Evolutionary conservation across 2,113 vertebrate genomes (phyloP).

Genomic region (Tamias sibiricus): DNA sequence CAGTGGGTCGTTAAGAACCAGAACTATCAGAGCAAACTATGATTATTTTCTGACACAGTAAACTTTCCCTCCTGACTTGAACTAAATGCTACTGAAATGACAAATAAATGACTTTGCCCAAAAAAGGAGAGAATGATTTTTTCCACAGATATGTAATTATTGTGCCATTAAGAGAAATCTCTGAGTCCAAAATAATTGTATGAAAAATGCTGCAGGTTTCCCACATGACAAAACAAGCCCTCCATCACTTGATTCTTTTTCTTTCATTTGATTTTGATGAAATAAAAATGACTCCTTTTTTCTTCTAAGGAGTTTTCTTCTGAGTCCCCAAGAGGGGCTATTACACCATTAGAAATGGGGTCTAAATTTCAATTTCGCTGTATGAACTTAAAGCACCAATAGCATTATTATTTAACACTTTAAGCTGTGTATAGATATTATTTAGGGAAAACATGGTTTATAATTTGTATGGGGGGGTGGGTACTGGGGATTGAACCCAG

Average conservation of each 20-base stretch:
- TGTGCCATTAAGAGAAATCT: constrained; percentile 62
- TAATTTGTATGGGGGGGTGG: neutral
- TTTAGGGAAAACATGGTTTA: neutral
- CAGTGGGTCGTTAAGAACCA: constrained; percentile 54
- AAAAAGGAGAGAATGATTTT: neutral
- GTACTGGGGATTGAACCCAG: neutral
- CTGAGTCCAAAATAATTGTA: constrained; percentile 61
- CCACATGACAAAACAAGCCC: constrained; percentile 49
- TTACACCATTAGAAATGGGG: neutral
- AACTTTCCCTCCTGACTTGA: constrained; percentile 52
- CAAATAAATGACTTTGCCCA: constrained; percentile 25
- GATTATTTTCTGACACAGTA: constrained; percentile 64
- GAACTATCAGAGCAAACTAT: neutral
- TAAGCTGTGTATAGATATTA: neutral
- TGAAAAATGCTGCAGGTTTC: neutral
- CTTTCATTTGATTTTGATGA: constrained; percentile 43
- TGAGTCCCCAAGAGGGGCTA: neutral
- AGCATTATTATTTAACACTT: neutral
- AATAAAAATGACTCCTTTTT: neutral
- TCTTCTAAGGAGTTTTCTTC: neutral
- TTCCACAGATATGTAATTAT: constrained; percentile 50
- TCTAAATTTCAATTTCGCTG: neutral
- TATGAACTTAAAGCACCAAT: neutral
- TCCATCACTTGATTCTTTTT: neutral
- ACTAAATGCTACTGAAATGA: constrained; percentile 35